A percentile compares a stretch with the other conserved stretches of the same genome.
Evolutionary conservation across 2,888 invertebrate genomes (phyloP).

Genomic region (Brachypalpus laphriformis): DNA sequence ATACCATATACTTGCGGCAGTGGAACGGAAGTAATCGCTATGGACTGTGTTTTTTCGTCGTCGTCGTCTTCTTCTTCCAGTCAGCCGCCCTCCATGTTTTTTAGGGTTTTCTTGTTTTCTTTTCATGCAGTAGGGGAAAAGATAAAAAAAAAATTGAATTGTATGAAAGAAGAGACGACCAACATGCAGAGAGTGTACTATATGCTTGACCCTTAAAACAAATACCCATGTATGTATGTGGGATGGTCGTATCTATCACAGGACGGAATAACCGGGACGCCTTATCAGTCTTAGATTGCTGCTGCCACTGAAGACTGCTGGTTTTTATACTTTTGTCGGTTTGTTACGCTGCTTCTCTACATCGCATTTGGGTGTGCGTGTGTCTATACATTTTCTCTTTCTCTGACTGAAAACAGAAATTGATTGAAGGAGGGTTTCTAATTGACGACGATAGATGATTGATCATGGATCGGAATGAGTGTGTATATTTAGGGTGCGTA

Average conservation of each 20-base stretch:
- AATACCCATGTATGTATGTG: neutral
- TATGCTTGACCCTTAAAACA: slow-evolving; percentile 59
- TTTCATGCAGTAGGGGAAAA: slow-evolving; percentile 21
- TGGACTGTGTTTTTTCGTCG: slow-evolving; percentile 1
- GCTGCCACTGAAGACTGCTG: slow-evolving; percentile 24
- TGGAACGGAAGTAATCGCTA: slow-evolving; percentile 66
- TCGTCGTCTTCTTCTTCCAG: slow-evolving; percentile 10
- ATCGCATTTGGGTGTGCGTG: too few relatives aligned
- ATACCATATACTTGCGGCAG: slow-evolving; percentile 10
- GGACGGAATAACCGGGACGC: slow-evolving; percentile 61
- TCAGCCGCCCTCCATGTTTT: slow-evolving; percentile 4
- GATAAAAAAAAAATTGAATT: slow-evolving; percentile 42
- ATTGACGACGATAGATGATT: slow-evolving; percentile 51
- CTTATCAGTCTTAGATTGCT: slow-evolving; percentile 68
- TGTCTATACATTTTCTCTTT: neutral
- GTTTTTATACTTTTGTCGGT: slow-evolving; percentile 27
- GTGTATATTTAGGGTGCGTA: slow-evolving; percentile 1
- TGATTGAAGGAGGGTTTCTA: slow-evolving; percentile 43
- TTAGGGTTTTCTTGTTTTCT: slow-evolving; percentile 9
- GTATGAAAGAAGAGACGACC: slow-evolving; percentile 32
- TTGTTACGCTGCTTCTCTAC: neutral
- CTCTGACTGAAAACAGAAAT: slow-evolving; percentile 28
- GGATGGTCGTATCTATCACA: slow-evolving; percentile 43
- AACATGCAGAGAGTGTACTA: neutral
- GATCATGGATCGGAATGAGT: slow-evolving; percentile 25